Evolutionary conservation across 2,113 vertebrate genomes (phyloP).

Genomic region (Saimiri boliviensis): DNA sequence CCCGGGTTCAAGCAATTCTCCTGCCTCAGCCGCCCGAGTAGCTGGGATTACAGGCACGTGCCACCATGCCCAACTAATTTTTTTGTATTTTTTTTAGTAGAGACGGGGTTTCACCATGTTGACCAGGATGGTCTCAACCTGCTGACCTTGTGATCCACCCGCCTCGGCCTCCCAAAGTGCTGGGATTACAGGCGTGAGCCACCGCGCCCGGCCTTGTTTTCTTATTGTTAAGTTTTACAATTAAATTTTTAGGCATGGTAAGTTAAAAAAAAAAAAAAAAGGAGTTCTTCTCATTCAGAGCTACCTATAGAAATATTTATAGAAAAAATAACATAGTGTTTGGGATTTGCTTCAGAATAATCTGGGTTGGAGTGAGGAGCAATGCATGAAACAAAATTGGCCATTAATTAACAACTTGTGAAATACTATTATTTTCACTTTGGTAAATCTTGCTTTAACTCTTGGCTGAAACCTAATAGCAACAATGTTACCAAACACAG

Average conservation of each 20-base stretch:
- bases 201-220: neutral
- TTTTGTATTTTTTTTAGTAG: too few species aligned
- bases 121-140: too few species aligned
- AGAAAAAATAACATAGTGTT: neutral
- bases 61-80: too few species aligned
- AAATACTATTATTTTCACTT: neutral
- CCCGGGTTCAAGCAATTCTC: too few species aligned
- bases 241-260: neutral
- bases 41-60: too few species aligned
- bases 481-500: neutral
- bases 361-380: neutral
- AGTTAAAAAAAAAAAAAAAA: neutral
- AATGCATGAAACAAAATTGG: neutral
- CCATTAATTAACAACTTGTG: neutral
- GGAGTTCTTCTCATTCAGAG: neutral
- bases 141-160: too few species aligned
- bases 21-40: too few species aligned
- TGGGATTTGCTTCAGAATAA: constrained; percentile 15
- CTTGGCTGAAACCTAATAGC: neutral
- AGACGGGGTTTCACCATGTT: too few species aligned
- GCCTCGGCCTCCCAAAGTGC: too few species aligned
- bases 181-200: too few species aligned
- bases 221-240: neutral
- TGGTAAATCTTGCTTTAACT: constrained; percentile 29
- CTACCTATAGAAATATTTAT: neutral